Base-by-base conservation (phyloP, 92 coral and sea anemone species). In the Palythoa grandis region DNA sequence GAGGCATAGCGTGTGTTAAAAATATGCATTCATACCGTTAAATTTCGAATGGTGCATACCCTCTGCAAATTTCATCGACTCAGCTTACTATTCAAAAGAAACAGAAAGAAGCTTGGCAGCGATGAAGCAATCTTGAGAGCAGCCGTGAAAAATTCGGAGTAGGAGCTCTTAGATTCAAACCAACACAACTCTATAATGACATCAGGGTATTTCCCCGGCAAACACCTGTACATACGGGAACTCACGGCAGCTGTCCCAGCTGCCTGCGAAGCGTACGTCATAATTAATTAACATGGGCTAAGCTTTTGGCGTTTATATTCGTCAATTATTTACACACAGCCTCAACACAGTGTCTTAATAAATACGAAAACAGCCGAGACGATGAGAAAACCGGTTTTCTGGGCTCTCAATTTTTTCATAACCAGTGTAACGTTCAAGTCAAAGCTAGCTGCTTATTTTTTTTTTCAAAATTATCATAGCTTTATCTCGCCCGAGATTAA, bases 161-260 rank as follows among this genome's bases (percentile, higher is more conserved):
- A 76, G 76, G 60, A 75, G 83, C 60, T 71, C 60, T 83, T 66
- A 60, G 70, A 54, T 39, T 52, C 70, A 83, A 83, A 83, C 87
- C 70, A 60, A 29, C 47, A 83, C 87, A 74, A 22, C 43, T n/a
- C 76, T 16, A 54, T 83, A 54, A 83, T 74, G 85, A 80, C 85
- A 80, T 80, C 73, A 80, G 85, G 73, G 73, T 14, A 53, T 66
- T 48, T 80, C 54, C 39, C 73, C 52, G 48, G 16, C 20, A 84
- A 86, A 84, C 93, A 93, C 96, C 96, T 93, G 96, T 88, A 87
- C 96, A 93, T 93, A 88, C 96, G 96, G 96, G 96, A 91, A 77
- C 73, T 84, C 57, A 35, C 50, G 50, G 82, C 94, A 91, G 89
- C 93, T 88, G 92, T 4, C 43, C 72, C 99, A 96, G 99, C 99